phyloP scores from a whole-genome alignment of 2,888 invertebrate species.

The Liopterus haemorrhoidalis region DNA sequence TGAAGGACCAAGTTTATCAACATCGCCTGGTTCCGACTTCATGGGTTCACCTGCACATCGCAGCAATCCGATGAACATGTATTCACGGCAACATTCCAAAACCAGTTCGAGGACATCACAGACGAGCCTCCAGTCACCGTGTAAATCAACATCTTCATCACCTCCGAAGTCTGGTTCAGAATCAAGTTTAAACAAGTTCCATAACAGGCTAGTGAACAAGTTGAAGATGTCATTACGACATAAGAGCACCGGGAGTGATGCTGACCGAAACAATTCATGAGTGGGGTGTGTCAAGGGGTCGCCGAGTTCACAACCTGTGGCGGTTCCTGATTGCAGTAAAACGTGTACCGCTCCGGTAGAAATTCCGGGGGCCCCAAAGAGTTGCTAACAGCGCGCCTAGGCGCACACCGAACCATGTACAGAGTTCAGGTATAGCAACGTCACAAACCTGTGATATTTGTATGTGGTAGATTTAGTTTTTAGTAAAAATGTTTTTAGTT shows the following conservation, averaged over 20 bases:
- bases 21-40: slow-evolving; percentile 59
- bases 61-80: slow-evolving; percentile 60
- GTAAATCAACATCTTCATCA: slow-evolving; percentile 62
- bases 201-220: slow-evolving; percentile 73
- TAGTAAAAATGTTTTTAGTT: too few relatives aligned
- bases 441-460: slow-evolving; percentile 20
- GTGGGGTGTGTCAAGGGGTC: slow-evolving; percentile 3
- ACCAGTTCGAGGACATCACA: slow-evolving; percentile 58
- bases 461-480: too few relatives aligned
- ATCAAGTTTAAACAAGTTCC: slow-evolving; percentile 68
- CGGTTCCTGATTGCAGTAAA: slow-evolving; percentile 14
- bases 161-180: slow-evolving; percentile 55
- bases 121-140: slow-evolving; percentile 58
- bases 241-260: slow-evolving; percentile 32
- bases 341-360: slow-evolving; percentile 12
- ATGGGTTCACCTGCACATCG: slow-evolving; percentile 56
- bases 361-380: slow-evolving; percentile 9
- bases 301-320: slow-evolving; percentile 14
- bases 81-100: slow-evolving; percentile 57
- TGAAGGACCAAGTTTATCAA: slow-evolving; percentile 64
- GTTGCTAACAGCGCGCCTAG: slow-evolving; percentile 16
- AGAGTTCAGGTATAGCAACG: slow-evolving; percentile 9
- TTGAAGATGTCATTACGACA: slow-evolving; percentile 64
- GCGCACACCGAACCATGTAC: slow-evolving; percentile 1
- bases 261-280: not conserved